Conservation (phyloP, 2,113 vertebrate genomes). For the Sprattus sprattus region DNA sequence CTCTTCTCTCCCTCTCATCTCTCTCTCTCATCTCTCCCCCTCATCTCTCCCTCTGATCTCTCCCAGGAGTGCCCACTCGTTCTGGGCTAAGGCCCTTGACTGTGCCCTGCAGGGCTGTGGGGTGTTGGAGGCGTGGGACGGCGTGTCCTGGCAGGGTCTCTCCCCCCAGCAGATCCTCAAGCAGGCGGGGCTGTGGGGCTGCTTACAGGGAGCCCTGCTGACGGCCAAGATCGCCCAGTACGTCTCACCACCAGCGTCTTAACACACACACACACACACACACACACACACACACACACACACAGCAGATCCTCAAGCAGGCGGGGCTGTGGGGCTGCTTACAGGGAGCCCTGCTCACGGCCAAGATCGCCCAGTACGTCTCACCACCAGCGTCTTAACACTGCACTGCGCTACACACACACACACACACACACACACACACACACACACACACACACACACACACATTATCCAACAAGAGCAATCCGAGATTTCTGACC, state of each 20-base stretch:
- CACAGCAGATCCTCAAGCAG: constrained; percentile 77
- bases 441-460: too few relatives aligned
- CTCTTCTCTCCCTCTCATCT: neutral
- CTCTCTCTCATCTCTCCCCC: too few relatives aligned
- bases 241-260: constrained; percentile 61
- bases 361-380: constrained; percentile 94
- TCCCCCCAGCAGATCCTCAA: constrained; percentile 77
- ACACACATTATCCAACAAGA: too few relatives aligned
- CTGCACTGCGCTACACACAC: too few relatives aligned
- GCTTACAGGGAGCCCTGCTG: constrained; percentile 85
- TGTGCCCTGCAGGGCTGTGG: constrained; percentile 74
- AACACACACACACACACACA: too few relatives aligned
- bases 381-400: neutral
- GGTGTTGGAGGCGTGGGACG: constrained; percentile 81
- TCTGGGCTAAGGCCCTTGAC: constrained; percentile 88
- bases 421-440: too few relatives aligned
- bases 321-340: constrained; percentile 91
- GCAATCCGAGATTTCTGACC: too few relatives aligned
- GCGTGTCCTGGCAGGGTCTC: constrained; percentile 62
- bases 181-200: constrained; percentile 86
- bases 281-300: too few relatives aligned
- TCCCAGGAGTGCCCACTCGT: constrained; percentile 81
- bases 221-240: constrained; percentile 92
- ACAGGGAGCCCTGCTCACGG: constrained; percentile 82
- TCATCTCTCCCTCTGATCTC: constrained; percentile 1